phyloP scores from a whole-genome alignment of 2,113 vertebrate species.

The Sprattus sprattus region DNA sequence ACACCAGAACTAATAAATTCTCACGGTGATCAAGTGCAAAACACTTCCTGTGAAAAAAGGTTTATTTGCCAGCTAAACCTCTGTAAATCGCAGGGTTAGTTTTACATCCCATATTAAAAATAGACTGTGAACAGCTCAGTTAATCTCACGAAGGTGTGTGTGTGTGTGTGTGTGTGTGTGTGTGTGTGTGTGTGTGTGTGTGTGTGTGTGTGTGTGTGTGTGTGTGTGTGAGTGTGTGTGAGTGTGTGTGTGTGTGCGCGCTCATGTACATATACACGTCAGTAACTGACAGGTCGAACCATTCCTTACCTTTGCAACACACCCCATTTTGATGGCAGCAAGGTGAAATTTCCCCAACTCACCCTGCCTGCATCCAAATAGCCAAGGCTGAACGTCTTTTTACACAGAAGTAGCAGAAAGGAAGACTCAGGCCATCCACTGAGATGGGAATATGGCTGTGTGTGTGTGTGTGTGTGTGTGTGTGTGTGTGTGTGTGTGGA shows the following conservation, averaged over 20 bases:
- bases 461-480: background rate
- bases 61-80: slow-evolving; percentile 25
- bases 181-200: background rate
- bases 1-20: slow-evolving; percentile 4
- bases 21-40: background rate
- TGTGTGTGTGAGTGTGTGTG: background rate
- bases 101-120: slow-evolving; percentile 27
- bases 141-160: background rate
- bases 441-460: background rate
- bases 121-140: background rate
- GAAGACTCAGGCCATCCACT: background rate
- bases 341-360: background rate
- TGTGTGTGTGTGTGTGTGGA: background rate
- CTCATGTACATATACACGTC: background rate
- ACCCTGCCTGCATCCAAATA: background rate
- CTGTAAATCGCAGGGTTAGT: background rate
- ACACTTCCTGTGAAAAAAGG: slow-evolving; percentile 4
- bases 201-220: background rate
- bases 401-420: background rate
- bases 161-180: slow-evolving; percentile 2
- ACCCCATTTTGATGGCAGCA: background rate
- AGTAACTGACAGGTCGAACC: background rate
- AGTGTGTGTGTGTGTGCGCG: background rate
- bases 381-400: background rate
- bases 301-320: background rate